Base-by-base conservation (phyloP, 2,888 invertebrate genomes). In the Biston stratarius region DNA sequence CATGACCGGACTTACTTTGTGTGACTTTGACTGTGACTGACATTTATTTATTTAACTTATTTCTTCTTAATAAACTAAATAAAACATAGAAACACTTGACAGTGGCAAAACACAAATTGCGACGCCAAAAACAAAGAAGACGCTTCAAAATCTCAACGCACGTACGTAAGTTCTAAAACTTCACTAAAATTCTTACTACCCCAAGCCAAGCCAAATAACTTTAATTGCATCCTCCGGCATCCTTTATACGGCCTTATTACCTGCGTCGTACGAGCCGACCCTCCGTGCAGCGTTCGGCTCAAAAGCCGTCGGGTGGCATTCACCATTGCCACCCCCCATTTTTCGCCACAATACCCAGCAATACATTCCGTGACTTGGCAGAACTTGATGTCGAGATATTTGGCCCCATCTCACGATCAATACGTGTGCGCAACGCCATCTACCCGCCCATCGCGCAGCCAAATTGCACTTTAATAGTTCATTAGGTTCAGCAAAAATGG, bases 381-480 rank as follows among this genome's bases (percentile, higher is more conserved):
- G 86, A 92, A 92, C 86, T 87, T 88, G 86, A 86, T 85, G 88
- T 81, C 79, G 84, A 88, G 86, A 88, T 83, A 83, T 74, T 90
- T 89, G 90, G 89, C 90, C 90, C 88, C 84, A 82, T 83, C 78
- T 80, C 79, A 74, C 89, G 93, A 94, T 93, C 93, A 92, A 94
- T 94, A 94, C 90, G 78, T 91, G 93, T 92, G 93, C 93, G 85
- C 86, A 87, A 81, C 90, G 92, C 89, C 92, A 92, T 91, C 92
- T 92, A 92, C 83, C 84, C 76, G 77, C 86, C 70, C 86, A 88
- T 87, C 92, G 93, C 93, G 93, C 93, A 94, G 88, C 90, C 87
- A 92, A 94, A 93, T 94, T 92, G 90, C 93, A 94, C 82, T 94
- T 93, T 94, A 94, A 94, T 94, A 94, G 93, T 94, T 93, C 93